These are phyloP conservation scores for Lissonota sp. DNA, from an alignment of 2,888 invertebrate genomes.

Conservation along the genomic window DNA sequence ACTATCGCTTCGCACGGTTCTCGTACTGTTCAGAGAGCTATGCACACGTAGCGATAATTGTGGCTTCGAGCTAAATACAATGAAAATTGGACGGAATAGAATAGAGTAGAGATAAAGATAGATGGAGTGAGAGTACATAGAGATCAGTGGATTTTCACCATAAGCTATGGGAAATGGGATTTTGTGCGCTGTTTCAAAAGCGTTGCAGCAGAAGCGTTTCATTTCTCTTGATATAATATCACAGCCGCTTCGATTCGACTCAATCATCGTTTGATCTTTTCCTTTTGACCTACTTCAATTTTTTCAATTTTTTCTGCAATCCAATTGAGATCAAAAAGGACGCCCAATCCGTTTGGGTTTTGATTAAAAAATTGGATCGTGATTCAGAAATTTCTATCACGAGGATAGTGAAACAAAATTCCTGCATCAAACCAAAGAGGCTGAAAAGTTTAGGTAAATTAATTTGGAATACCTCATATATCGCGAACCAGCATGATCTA, in stretches of 20 bases:
- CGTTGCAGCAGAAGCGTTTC: not conserved
- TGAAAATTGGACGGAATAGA: conserved; percentile 59
- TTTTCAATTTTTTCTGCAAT: too few species aligned
- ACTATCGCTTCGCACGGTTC: conserved; percentile 45
- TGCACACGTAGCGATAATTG: conserved; percentile 75
- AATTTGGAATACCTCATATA: not conserved
- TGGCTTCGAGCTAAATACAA: conserved; percentile 71
- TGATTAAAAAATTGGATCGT: too few species aligned
- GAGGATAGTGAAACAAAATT: too few species aligned
- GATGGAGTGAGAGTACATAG: conserved; percentile 8
- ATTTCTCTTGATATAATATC: not conserved
- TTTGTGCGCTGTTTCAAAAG: conserved; percentile 13
- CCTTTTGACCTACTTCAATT: too few species aligned
- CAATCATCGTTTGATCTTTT: too few species aligned
- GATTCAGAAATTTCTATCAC: too few species aligned
- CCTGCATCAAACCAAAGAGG: too few species aligned
- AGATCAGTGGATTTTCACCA: conserved; percentile 26
- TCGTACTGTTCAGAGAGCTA: conserved; percentile 43
- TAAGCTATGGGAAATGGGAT: conserved; percentile 40
- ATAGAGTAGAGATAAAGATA: conserved; percentile 50
- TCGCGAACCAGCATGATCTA: conserved; percentile 46
- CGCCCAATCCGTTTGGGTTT: too few species aligned
- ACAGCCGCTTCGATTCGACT: too few species aligned
- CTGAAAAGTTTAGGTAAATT: too few species aligned
- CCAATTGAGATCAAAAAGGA: too few species aligned